Conservation (phyloP, 2,888 invertebrate species). For the Stenchaetothrips biformis region DNA sequence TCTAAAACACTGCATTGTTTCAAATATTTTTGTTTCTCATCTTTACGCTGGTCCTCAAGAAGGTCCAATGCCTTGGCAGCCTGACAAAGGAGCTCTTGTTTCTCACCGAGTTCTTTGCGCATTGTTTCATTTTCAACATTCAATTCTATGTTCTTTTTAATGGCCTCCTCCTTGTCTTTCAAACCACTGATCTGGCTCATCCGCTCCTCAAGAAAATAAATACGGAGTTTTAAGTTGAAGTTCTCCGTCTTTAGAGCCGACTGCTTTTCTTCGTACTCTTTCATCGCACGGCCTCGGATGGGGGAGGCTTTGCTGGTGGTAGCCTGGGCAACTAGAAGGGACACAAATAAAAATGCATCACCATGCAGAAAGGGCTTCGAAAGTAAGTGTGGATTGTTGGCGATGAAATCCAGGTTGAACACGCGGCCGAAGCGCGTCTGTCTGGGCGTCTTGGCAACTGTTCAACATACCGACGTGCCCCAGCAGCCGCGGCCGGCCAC, state of each 20-base stretch:
- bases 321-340: background rate
- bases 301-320: slow-evolving; percentile 40
- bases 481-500: background rate
- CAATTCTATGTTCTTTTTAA: slow-evolving; percentile 63
- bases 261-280: slow-evolving; percentile 85
- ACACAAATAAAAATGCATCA: background rate
- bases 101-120: slow-evolving; percentile 70
- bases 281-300: slow-evolving; percentile 68
- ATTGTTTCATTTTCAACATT: slow-evolving; percentile 72
- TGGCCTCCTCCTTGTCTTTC: slow-evolving; percentile 60
- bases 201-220: slow-evolving; percentile 85
- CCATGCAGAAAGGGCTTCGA: background rate
- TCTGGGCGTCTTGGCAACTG: background rate
- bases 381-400: background rate
- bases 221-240: slow-evolving; percentile 83
- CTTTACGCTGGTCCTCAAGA: slow-evolving; percentile 60
- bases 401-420: background rate
- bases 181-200: slow-evolving; percentile 60
- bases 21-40: slow-evolving; percentile 39
- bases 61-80: slow-evolving; percentile 78
- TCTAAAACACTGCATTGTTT: slow-evolving; percentile 30
- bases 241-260: slow-evolving; percentile 81
- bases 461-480: slow-evolving; percentile 1
- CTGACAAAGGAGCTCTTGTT: slow-evolving; percentile 76
- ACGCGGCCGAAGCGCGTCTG: background rate